A percentile compares a stretch with the other conserved stretches of the same genome.
These are phyloP conservation scores for Rhadina sibilatrix DNA, from an alignment of 2,113 vertebrate genomes.

Conservation along the genomic window DNA sequence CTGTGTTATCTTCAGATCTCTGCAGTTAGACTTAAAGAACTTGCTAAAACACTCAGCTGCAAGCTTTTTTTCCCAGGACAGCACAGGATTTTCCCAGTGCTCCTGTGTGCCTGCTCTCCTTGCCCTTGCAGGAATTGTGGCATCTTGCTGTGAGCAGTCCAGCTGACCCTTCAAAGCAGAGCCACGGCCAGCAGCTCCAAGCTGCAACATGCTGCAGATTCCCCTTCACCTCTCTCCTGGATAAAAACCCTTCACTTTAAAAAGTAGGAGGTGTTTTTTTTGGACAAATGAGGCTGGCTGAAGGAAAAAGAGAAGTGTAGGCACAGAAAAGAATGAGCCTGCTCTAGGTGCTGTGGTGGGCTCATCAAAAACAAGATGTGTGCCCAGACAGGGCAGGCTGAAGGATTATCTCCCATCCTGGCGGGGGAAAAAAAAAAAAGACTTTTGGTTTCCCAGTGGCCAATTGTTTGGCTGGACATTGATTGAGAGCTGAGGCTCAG, in stretches of 20 bases:
- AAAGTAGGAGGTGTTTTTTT: background rate
- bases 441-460: background rate
- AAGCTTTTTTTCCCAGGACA: background rate
- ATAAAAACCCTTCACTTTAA: background rate
- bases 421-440: background rate
- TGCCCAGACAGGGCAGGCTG: background rate
- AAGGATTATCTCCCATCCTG: background rate
- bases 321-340: background rate
- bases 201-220: background rate
- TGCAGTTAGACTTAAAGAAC: background rate
- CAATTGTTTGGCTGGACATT: background rate
- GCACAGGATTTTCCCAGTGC: background rate
- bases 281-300: background rate
- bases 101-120: background rate
- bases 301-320: background rate
- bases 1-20: conserved; percentile 5
- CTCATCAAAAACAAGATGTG: background rate
- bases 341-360: background rate
- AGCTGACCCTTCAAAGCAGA: background rate
- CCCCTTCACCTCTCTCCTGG: background rate
- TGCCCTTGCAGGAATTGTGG: background rate
- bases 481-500: background rate
- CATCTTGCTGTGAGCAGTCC: background rate
- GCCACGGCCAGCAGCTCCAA: background rate
- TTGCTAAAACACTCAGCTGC: background rate